Conservation (phyloP, 2,113 vertebrate species). For the Crotophaga sulcirostris region DNA sequence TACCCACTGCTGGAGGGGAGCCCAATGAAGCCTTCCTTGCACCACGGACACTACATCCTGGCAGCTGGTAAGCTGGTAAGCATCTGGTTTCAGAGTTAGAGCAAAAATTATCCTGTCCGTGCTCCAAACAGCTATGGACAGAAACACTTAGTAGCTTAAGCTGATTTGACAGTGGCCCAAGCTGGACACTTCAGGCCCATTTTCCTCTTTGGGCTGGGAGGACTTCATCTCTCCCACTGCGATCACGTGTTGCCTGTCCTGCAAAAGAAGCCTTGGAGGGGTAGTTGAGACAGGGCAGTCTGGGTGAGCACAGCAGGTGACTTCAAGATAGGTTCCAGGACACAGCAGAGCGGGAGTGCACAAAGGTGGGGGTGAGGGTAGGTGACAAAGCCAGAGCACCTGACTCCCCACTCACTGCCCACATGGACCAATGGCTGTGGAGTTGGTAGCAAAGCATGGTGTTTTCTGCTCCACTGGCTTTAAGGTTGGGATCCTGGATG, state of each 20-base stretch:
- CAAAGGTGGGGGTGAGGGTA: not conserved
- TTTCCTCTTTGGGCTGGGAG: not conserved
- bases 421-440: fast-evolving
- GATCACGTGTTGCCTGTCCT: not conserved
- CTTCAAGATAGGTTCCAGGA: fast-evolving
- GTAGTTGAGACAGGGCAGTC: fast-evolving
- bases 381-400: not conserved
- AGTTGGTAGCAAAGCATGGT: fast-evolving
- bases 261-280: not conserved
- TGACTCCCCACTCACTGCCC: not conserved
- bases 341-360: not conserved
- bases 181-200: not conserved
- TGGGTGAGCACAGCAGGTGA: not conserved
- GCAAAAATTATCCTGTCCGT: not conserved
- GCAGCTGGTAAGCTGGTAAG: not conserved
- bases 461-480: not conserved
- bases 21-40: not conserved
- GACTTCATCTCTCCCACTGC: not conserved
- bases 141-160: not conserved
- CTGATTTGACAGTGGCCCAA: not conserved
- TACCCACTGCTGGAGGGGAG: not conserved
- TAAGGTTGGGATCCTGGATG: not conserved
- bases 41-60: fast-evolving
- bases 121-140: not conserved
- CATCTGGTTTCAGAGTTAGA: not conserved